phyloP scores from a whole-genome alignment of 2,888 invertebrate species.

The Cataglyphis altisquamis region DNA sequence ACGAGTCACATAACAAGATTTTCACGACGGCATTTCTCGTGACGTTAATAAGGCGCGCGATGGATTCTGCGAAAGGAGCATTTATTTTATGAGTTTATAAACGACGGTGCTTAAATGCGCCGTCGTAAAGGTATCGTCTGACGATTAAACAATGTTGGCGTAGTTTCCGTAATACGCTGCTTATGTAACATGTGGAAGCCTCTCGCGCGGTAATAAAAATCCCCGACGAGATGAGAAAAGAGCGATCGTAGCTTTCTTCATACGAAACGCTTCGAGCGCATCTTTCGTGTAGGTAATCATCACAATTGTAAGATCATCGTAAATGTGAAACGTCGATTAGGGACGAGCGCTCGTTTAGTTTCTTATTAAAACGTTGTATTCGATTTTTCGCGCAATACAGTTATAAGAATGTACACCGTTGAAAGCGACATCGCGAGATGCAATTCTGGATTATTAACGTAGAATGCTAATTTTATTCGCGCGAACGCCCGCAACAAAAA shows the following conservation, averaged over 20 bases:
- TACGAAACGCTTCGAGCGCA: not conserved
- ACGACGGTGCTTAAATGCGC: conserved; percentile 19
- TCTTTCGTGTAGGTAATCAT: conserved; percentile 3
- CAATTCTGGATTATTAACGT: not conserved
- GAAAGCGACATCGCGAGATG: conserved; percentile 2
- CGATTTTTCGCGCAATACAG: not conserved
- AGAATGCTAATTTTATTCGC: conserved; percentile 16
- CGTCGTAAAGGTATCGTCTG: conserved; percentile 28
- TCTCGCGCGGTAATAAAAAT: conserved; percentile 12
- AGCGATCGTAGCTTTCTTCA: conserved; percentile 24
- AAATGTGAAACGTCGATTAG: not conserved
- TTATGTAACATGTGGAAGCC: conserved; percentile 25
- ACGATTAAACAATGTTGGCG: conserved; percentile 43
- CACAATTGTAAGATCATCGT: conserved; percentile 24
- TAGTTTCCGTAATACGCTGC: conserved; percentile 17
- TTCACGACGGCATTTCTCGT: not conserved
- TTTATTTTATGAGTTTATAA: conserved; percentile 31
- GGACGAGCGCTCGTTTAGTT: not conserved
- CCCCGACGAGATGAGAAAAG: not conserved
- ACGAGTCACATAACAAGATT: conserved; percentile 23
- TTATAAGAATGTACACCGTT: not conserved
- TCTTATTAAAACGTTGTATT: conserved; percentile 19
- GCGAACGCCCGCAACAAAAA: not conserved
- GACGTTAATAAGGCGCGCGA: conserved; percentile 21
- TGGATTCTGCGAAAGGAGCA: not conserved